Conservation (phyloP, 2,888 invertebrate genomes). For the Brachyopa scutellaris region DNA sequence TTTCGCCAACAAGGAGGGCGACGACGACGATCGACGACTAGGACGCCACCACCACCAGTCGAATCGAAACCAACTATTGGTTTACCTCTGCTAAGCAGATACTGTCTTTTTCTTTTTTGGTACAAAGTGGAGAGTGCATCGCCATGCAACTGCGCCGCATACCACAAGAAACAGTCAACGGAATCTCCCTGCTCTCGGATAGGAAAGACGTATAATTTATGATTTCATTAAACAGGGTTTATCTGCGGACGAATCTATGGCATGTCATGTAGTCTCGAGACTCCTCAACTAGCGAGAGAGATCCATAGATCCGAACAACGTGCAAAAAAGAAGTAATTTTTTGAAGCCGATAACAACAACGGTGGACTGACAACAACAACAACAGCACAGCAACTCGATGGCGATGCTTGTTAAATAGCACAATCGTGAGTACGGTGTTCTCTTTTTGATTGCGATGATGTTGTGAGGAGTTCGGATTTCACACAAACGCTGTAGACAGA, state of each 20-base stretch:
- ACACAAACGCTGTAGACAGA: conserved; percentile 62
- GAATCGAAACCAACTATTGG: conserved; percentile 48
- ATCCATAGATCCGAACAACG: conserved; percentile 72
- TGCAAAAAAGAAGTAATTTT: conserved; percentile 74
- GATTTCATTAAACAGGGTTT: conserved; percentile 81
- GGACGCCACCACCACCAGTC: conserved; percentile 48
- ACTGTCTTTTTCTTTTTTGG: conserved; percentile 21
- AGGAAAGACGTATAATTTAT: conserved; percentile 77
- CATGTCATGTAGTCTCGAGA: conserved; percentile 75
- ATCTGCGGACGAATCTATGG: conserved; percentile 79
- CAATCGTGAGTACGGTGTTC: conserved; percentile 74
- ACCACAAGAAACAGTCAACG: conserved; percentile 47
- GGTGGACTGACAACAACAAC: conserved; percentile 62
- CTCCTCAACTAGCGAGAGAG: conserved; percentile 63
- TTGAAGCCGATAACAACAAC: conserved; percentile 73
- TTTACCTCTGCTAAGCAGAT: conserved; percentile 38
- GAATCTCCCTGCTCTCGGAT: conserved; percentile 57
- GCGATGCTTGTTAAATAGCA: conserved; percentile 74
- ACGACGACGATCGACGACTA: conserved; percentile 16
- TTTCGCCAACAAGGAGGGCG: conserved; percentile 67
- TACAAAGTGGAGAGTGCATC: no score
- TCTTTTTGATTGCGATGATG: conserved; percentile 74
- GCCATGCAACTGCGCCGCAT: conserved; percentile 44
- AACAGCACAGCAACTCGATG: conserved; percentile 56
- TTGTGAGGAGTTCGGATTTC: conserved; percentile 70